A percentile compares a stretch with the other conserved stretches of the same genome.
Conservation (phyloP, 1,140 invertebrate species). For the Goniozus legneri region DNA sequence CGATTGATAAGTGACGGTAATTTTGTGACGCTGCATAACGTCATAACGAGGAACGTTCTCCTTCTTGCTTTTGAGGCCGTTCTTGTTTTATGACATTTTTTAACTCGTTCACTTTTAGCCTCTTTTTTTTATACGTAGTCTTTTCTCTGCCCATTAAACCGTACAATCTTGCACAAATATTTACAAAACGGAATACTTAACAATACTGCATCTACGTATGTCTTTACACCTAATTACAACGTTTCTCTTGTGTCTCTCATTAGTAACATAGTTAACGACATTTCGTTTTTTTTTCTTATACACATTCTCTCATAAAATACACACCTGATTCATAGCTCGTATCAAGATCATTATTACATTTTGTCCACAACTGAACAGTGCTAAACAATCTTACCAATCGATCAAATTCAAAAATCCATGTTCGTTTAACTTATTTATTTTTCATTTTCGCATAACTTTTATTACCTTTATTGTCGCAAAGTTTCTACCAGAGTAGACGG, state of each 20-base stretch:
- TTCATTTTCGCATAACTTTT: constrained; percentile 1
- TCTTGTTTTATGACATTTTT: constrained; percentile 14
- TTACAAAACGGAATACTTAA: constrained; percentile 32
- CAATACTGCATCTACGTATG: constrained; percentile 16
- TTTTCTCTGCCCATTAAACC: background rate
- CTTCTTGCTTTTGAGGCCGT: constrained; percentile 21
- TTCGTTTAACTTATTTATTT: constrained; percentile 4
- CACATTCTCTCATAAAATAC: background rate
- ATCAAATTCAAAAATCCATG: too few relatives aligned
- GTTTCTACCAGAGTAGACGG: too few relatives aligned
- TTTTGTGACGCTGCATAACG: too few relatives aligned
- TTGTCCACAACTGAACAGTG: constrained; percentile 3
- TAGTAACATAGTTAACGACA: constrained; percentile 4
- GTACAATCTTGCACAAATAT: constrained; percentile 13
- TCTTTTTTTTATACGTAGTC: background rate
- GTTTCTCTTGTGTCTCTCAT: constrained; percentile 12
- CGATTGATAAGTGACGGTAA: too few relatives aligned
- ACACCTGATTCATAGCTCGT: constrained; percentile 5
- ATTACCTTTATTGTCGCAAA: background rate
- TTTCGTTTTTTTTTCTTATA: constrained; percentile 7
- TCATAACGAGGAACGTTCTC: constrained; percentile 8
- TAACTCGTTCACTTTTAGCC: constrained; percentile 3
- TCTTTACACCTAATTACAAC: constrained; percentile 22
- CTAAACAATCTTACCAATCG: too few relatives aligned
- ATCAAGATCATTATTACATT: constrained; percentile 8